Evolutionary conservation across 2,888 invertebrate species (phyloP).

Genomic region (Calephelis perditalis): DNA sequence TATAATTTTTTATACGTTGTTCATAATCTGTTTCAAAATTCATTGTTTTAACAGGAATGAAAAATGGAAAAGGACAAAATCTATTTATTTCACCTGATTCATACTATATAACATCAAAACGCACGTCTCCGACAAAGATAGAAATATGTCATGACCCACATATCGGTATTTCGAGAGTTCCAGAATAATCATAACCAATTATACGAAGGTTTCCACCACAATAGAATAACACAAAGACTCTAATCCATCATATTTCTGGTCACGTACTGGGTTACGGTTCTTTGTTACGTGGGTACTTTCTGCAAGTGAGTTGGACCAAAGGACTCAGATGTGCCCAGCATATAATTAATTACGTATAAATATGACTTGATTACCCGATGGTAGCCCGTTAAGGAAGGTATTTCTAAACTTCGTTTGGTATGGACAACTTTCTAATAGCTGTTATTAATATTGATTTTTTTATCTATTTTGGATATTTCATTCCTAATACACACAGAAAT

Average conservation of each 20-base stretch:
- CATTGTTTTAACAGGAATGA: too few relatives aligned
- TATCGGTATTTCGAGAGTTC: not conserved
- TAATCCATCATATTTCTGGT: slow-evolving; percentile 69
- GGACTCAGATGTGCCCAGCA: slow-evolving; percentile 63
- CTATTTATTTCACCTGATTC: too few relatives aligned
- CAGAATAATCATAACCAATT: slow-evolving; percentile 52
- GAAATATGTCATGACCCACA: too few relatives aligned
- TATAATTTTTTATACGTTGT: too few relatives aligned
- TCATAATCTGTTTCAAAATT: too few relatives aligned
- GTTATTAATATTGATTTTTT: not conserved
- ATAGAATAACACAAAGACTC: slow-evolving; percentile 57
- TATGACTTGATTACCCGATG: slow-evolving; percentile 41
- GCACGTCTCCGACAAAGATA: too few relatives aligned
- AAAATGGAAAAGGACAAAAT: too few relatives aligned
- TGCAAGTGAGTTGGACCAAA: slow-evolving; percentile 63
- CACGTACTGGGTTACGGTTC: slow-evolving; percentile 74
- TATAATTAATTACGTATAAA: slow-evolving; percentile 67
- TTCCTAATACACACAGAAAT: too few relatives aligned
- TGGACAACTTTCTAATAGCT: slow-evolving; percentile 25
- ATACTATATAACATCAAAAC: too few relatives aligned
- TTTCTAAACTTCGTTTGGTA: slow-evolving; percentile 29
- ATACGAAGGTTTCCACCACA: slow-evolving; percentile 58
- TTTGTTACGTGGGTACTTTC: slow-evolving; percentile 75
- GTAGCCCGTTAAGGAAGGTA: slow-evolving; percentile 33
- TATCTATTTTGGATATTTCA: too few relatives aligned